phyloP scores from a whole-genome alignment of 1,140 invertebrate species.

The Polypedilum vanderplanki region DNA sequence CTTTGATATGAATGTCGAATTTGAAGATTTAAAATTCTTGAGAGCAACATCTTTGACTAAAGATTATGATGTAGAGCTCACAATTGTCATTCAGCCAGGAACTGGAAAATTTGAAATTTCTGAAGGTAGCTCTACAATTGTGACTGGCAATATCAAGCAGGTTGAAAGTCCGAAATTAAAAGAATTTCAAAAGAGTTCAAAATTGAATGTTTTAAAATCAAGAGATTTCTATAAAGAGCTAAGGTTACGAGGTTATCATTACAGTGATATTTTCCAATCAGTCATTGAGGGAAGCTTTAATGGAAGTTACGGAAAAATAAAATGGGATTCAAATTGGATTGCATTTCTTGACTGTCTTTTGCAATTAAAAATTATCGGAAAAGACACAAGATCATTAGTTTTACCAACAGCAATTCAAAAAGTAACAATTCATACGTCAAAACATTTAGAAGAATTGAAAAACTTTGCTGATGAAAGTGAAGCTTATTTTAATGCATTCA shows the following conservation, averaged over 20 bases:
- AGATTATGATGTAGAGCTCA: constrained; percentile 61
- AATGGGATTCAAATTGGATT: constrained; percentile 76
- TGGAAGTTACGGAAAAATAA: constrained; percentile 48
- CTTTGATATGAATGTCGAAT: constrained; percentile 70
- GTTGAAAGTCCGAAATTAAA: constrained; percentile 42
- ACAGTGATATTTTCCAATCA: constrained; percentile 46
- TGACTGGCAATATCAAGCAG: constrained; percentile 63
- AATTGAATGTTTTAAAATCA: constrained; percentile 45
- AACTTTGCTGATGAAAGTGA: constrained; percentile 40
- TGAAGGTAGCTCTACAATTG: constrained; percentile 67
- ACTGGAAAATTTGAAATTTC: constrained; percentile 80
- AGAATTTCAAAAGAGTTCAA: constrained; percentile 31
- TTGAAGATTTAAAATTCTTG: constrained; percentile 78
- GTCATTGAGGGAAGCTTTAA: constrained; percentile 41
- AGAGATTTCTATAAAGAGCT: constrained; percentile 91
- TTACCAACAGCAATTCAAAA: constrained; percentile 80
- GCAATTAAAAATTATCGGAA: constrained; percentile 72
- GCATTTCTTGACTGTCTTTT: constrained; percentile 90
- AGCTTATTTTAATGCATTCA: constrained; percentile 39
- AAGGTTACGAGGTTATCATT: constrained; percentile 84
- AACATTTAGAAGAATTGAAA: constrained; percentile 50
- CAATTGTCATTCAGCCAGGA: constrained; percentile 73
- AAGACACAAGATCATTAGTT: constrained; percentile 66
- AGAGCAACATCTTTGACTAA: constrained; percentile 73
- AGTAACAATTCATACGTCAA: constrained; percentile 67